phyloP scores from a whole-genome alignment of 2,113 vertebrate species.

The Nesoenas mayeri region DNA sequence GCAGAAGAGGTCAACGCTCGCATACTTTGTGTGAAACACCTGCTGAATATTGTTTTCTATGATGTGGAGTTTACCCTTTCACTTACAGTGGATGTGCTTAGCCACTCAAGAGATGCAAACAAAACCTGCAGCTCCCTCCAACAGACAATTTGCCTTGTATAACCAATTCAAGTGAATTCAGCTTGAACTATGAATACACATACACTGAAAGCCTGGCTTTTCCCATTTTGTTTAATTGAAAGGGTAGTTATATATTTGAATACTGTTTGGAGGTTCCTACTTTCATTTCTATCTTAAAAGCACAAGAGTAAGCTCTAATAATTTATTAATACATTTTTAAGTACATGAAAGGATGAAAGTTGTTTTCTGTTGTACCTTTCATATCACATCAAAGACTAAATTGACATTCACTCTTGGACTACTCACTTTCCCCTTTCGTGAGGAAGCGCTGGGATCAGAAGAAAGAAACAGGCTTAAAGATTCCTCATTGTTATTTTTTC shows the following conservation, averaged over 20 bases:
- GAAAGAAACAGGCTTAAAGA: background rate
- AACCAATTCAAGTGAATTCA: background rate
- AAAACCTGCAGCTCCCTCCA: background rate
- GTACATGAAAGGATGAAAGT: background rate
- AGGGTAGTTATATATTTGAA: background rate
- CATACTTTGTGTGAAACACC: background rate
- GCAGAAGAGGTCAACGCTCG: background rate
- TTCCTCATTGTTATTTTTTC: background rate
- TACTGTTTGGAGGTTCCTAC: background rate
- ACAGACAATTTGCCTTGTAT: background rate
- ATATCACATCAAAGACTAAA: background rate
- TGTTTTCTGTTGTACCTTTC: background rate
- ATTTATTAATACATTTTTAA: background rate
- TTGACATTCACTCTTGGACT: background rate
- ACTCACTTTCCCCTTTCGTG: background rate
- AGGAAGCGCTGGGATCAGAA: background rate
- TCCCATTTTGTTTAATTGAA: background rate
- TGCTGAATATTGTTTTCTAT: slow-evolving; percentile 2
- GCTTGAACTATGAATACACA: background rate
- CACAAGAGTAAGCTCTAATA: background rate
- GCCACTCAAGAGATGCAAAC: background rate
- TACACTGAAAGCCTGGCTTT: background rate
- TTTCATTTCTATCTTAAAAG: background rate
- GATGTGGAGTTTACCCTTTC: background rate
- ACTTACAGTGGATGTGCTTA: background rate